Evolutionary conservation across 2,888 invertebrate species (phyloP).

Genomic region (Dynastes tityus): DNA sequence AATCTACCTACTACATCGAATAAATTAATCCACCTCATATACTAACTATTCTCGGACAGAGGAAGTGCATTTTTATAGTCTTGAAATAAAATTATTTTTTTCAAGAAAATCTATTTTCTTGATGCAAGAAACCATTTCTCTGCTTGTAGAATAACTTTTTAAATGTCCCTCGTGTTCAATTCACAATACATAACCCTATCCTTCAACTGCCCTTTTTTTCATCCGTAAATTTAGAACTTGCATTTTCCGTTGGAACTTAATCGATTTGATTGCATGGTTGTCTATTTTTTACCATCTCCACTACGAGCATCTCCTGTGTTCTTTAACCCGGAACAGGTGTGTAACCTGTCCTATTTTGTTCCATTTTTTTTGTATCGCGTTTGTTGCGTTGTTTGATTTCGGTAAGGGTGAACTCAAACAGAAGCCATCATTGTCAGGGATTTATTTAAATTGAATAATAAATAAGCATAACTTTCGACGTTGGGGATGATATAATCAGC

Average conservation of each 20-base stretch:
- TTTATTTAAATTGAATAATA: conserved; percentile 42
- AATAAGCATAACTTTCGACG: conserved; percentile 38
- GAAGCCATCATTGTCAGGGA: conserved; percentile 25
- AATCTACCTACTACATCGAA: no score
- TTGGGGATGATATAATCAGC: conserved; percentile 29
- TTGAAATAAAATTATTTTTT: no score
- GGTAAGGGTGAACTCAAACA: conserved; percentile 32
- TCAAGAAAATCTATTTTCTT: no score
- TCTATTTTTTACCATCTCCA: conserved; percentile 3
- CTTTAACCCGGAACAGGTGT: conserved; percentile 64
- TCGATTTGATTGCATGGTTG: conserved; percentile 32
- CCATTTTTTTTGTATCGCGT: conserved; percentile 31
- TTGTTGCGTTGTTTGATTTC: not conserved
- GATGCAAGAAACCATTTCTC: no score
- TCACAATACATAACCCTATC: no score
- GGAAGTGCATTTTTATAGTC: no score
- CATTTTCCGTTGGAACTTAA: conserved; percentile 32
- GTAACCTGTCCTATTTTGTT: conserved; percentile 64
- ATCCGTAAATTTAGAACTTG: conserved; percentile 11
- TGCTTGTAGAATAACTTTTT: not conserved
- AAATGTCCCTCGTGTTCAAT: not conserved
- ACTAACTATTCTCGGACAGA: no score
- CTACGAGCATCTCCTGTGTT: conserved; percentile 4
- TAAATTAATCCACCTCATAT: no score
- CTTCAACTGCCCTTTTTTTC: not conserved